Base-by-base conservation (phyloP, 2,113 vertebrate species). In the Eulemur rufifrons region DNA sequence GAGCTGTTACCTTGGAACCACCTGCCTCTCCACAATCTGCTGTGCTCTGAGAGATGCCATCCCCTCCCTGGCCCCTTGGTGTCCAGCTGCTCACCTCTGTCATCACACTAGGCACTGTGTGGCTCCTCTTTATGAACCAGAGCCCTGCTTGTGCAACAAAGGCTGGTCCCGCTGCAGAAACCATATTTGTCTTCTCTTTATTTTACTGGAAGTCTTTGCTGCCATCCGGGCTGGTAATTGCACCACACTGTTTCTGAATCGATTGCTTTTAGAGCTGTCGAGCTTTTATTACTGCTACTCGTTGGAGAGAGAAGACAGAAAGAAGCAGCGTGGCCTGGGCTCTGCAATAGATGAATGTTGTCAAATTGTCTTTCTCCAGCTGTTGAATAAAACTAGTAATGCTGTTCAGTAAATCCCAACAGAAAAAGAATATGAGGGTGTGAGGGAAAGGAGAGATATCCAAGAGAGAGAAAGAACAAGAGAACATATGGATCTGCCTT, bases 181-280 rank as follows among this genome's bases (percentile, higher is more conserved):
- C 63, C 20, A 83, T 91, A 84, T 93, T 97, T 97, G 63, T 96
- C 82, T 97, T 96, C 88, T 90, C 91, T 98, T 98, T 98, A 92
- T 98, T 98, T 97, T 98, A 95, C 97, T 98, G 97, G 96, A 98
- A 98, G 86, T 96, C 82, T 86, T 97, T 85, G 92, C 95, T 89
- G 92, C 97, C 98, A 95, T 98, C 97, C 95, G 14, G 92, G 73
- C 97, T 98, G 96, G 97, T 98, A 98, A 99, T 98, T 98, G 98
- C 91, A 93, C 96, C 95, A 93, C 61, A 92, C 96, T 74, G 71
- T 97, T 97, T 97, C 96, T 94, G 88, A 98, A 99, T 99, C 27
- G 90, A 99, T 99, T 98, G 97, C 97, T 96, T 98, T 98, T 98
- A 98, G 92, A 98, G 96, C 97, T 96, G 95, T 97, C 97, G 98